These are phyloP conservation scores for Alectura lathami DNA, from an alignment of 2,113 vertebrate genomes.

Conservation along the genomic window DNA sequence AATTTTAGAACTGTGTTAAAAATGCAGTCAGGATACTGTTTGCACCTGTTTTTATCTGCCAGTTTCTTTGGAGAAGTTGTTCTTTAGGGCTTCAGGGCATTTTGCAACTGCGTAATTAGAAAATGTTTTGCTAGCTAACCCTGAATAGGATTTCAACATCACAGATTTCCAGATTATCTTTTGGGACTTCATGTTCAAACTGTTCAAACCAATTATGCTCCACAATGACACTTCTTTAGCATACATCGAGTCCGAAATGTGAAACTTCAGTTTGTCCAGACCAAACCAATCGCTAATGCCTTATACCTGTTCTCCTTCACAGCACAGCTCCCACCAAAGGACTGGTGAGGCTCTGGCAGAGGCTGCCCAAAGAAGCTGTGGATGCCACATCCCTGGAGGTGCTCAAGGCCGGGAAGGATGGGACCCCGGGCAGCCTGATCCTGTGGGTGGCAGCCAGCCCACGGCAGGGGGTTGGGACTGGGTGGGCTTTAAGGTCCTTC, in stretches of 20 bases:
- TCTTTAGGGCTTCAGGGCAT: background rate
- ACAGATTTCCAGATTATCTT: background rate
- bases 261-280: background rate
- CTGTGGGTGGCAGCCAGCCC: background rate
- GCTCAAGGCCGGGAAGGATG: too few relatives aligned
- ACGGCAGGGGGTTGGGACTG: background rate
- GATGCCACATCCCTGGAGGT: background rate
- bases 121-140: background rate
- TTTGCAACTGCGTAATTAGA: background rate
- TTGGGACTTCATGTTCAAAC: background rate
- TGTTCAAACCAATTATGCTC: background rate
- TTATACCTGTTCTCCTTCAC: background rate
- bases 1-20: conserved; percentile 1
- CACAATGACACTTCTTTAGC: background rate
- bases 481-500: background rate
- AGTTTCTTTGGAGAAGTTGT: background rate
- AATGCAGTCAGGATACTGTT: background rate
- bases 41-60: background rate
- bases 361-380: background rate
- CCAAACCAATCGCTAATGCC: background rate
- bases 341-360: background rate
- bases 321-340: background rate
- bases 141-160: background rate
- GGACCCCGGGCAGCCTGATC: background rate
- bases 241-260: background rate